A percentile compares a stretch with the other conserved stretches of the same genome.
phyloP scores from a whole-genome alignment of 37 sponge, comb jelly and placozoan genomes.

The Aplysina aerophoba region DNA sequence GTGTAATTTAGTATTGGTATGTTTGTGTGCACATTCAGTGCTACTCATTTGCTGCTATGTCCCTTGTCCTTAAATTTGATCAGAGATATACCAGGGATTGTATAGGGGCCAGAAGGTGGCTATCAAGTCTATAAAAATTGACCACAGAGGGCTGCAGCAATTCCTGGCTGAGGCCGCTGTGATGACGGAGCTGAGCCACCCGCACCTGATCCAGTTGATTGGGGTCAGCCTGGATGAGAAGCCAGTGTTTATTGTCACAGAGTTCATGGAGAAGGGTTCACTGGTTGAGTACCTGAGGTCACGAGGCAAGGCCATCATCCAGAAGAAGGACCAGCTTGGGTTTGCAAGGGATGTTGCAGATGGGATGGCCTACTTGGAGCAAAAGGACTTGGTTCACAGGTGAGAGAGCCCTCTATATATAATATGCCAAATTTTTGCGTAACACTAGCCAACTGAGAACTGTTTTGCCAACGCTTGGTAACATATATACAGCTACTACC shows the following conservation, averaged over 20 bases:
- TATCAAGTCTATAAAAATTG: constrained; percentile 70
- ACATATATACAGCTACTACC: too few species aligned
- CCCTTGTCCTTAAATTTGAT: too few species aligned
- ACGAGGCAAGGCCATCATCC: constrained; percentile 90
- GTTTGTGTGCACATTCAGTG: too few species aligned
- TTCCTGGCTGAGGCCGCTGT: constrained; percentile 73
- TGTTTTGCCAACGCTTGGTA: too few species aligned
- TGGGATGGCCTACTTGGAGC: constrained; percentile 92
- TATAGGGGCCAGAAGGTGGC: constrained; percentile 71
- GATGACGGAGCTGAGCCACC: constrained; percentile 81
- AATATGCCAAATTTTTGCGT: too few species aligned
- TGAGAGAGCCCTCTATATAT: constrained; percentile 17
- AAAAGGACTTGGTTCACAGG: constrained; percentile 85
- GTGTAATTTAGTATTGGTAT: too few species aligned
- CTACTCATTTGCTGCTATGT: too few species aligned
- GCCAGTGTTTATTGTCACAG: constrained; percentile 90
- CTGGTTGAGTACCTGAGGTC: constrained; percentile 90
- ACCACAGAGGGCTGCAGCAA: constrained; percentile 29
- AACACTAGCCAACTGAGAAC: too few species aligned
- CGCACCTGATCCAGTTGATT: constrained; percentile 87
- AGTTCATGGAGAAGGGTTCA: constrained; percentile 97
- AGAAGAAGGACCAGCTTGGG: constrained; percentile 70
- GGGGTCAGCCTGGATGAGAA: constrained; percentile 81
- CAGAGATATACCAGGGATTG: constrained; percentile 64
- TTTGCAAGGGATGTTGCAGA: constrained; percentile 80